These are phyloP conservation scores for Dendroctonus valens DNA, from an alignment of 1,140 invertebrate species.

Conservation along the genomic window DNA sequence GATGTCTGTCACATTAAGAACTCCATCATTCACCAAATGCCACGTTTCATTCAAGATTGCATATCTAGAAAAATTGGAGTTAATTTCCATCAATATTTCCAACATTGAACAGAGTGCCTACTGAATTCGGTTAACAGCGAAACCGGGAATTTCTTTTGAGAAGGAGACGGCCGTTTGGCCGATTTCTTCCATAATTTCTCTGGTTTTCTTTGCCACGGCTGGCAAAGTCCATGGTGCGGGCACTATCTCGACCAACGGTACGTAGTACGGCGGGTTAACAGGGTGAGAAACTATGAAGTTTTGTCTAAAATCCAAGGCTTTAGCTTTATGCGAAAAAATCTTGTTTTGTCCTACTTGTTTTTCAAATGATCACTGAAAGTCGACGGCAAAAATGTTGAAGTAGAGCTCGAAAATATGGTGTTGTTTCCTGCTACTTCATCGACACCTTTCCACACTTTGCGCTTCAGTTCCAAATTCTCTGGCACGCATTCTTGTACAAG, in stretches of 20 bases:
- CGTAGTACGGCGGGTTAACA: constrained; percentile 95
- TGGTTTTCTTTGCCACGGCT: constrained; percentile 60
- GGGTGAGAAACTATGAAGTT: constrained; percentile 76
- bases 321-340: too few species aligned
- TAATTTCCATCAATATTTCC: neutral
- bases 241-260: constrained; percentile 90
- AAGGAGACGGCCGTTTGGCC: constrained; percentile 88
- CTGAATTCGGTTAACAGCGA: constrained; percentile 93
- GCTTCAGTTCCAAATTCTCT: constrained; percentile 83
- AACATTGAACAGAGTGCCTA: constrained; percentile 50
- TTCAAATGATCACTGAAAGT: constrained; percentile 76
- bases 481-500: constrained; percentile 91
- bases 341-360: constrained; percentile 57
- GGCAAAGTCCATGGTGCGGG: constrained; percentile 86
- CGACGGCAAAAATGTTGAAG: constrained; percentile 86
- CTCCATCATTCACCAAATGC: constrained; percentile 79
- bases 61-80: constrained; percentile 60
- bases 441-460: constrained; percentile 73
- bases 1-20: constrained; percentile 84
- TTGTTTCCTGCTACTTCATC: constrained; percentile 72
- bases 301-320: constrained; percentile 35
- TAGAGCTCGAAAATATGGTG: constrained; percentile 85
- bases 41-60: constrained; percentile 92
- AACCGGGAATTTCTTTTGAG: constrained; percentile 84
- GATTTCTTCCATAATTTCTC: constrained; percentile 80